Conservation (phyloP, 2,888 invertebrate species). For the Melanostoma scalare region DNA sequence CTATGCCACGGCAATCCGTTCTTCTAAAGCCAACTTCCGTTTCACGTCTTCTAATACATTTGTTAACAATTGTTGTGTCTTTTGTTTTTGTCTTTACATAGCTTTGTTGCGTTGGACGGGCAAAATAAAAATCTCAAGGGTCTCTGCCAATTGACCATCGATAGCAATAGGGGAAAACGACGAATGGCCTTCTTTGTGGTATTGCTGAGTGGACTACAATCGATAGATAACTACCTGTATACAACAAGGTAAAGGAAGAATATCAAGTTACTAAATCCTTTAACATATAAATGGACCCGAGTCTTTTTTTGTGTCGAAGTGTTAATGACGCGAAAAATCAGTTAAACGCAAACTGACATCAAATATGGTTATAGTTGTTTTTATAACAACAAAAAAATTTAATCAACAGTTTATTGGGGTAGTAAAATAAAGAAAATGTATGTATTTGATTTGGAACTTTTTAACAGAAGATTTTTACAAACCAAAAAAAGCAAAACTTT, state of each 20-base stretch:
- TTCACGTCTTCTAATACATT: constrained; percentile 20
- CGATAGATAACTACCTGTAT: background rate
- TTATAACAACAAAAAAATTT: too few relatives aligned
- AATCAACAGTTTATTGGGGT: too few relatives aligned
- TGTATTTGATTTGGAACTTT: too few relatives aligned
- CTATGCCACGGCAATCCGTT: constrained; percentile 26
- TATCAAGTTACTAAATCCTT: background rate
- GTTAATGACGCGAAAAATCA: too few relatives aligned
- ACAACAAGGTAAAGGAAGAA: background rate
- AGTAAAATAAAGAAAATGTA: too few relatives aligned
- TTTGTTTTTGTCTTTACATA: background rate
- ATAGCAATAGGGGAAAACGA: constrained; percentile 6
- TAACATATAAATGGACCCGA: background rate
- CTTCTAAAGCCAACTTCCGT: constrained; percentile 30
- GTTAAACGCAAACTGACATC: too few relatives aligned
- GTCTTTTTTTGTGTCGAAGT: too few relatives aligned
- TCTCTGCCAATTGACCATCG: constrained; percentile 31
- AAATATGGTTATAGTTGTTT: too few relatives aligned
- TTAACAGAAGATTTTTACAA: too few relatives aligned
- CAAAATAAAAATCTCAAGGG: constrained; percentile 29
- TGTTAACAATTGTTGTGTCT: background rate
- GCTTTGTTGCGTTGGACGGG: background rate
- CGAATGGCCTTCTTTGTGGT: constrained; percentile 3
- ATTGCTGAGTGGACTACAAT: background rate
- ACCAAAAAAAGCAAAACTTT: too few relatives aligned